These are phyloP conservation scores for Bombyx mandarina DNA, from an alignment of 1,140 invertebrate genomes.

Conservation along the genomic window DNA sequence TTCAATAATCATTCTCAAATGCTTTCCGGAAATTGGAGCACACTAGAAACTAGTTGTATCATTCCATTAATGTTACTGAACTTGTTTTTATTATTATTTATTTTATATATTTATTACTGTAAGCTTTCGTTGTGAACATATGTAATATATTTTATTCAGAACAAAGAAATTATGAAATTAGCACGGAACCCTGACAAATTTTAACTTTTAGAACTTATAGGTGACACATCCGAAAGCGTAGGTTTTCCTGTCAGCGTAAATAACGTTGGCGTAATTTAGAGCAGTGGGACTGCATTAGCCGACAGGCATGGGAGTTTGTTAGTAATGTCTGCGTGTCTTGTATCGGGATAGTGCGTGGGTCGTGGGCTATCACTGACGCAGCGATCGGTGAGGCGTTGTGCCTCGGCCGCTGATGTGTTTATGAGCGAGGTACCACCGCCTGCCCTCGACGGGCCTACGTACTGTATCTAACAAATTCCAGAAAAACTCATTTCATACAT, in stretches of 20 bases:
- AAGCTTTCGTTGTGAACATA: no score
- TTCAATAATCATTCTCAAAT: constrained; percentile 2
- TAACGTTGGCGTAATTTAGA: not conserved
- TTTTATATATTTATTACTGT: no score
- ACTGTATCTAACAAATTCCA: no score
- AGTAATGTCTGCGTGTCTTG: constrained; percentile 4
- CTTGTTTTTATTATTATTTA: no score
- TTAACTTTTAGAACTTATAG: no score
- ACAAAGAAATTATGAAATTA: no score
- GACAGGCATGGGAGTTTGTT: constrained; percentile 5
- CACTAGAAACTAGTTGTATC: not conserved
- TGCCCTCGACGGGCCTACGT: constrained; percentile 41
- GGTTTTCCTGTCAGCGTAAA: no score
- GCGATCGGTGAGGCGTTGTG: constrained; percentile 39
- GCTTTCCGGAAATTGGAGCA: constrained; percentile 7
- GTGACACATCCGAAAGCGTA: no score
- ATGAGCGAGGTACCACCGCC: constrained; percentile 42
- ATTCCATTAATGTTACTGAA: no score
- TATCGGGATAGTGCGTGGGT: constrained; percentile 7
- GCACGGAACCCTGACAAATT: no score
- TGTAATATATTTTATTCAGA: no score
- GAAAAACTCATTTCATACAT: no score
- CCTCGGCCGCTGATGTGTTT: constrained; percentile 50
- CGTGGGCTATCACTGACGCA: constrained; percentile 23
- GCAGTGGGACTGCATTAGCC: not conserved